These are phyloP conservation scores for Megathymus violae DNA, from an alignment of 1,140 invertebrate genomes.

Conservation along the genomic window DNA sequence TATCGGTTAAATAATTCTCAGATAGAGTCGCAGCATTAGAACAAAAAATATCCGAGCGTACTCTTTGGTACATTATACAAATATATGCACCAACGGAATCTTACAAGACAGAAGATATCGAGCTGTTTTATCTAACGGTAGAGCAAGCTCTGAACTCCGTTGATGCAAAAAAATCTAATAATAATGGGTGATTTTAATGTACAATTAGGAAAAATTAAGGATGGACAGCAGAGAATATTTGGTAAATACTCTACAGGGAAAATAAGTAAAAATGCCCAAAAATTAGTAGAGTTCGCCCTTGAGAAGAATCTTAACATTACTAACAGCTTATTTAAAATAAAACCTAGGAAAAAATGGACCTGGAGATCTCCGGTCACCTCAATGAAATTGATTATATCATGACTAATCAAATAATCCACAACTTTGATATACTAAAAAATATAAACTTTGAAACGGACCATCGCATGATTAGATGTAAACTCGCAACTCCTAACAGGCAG, in stretches of 20 bases:
- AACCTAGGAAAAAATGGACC: not conserved
- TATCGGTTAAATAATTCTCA: slow-evolving; percentile 29
- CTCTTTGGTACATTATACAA: slow-evolving; percentile 27
- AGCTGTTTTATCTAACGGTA: slow-evolving; percentile 22
- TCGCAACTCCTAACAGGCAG: not conserved
- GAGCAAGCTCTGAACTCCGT: slow-evolving; percentile 13
- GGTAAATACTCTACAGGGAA: not conserved
- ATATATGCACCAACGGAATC: slow-evolving; percentile 35
- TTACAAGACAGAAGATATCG: slow-evolving; percentile 20
- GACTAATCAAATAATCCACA: not conserved
- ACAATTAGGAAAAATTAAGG: not conserved
- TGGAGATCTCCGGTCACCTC: not conserved
- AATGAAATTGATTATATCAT: not conserved
- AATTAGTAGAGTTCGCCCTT: not conserved
- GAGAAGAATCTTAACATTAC: not conserved
- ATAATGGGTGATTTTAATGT: slow-evolving; percentile 16
- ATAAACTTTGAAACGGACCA: not conserved
- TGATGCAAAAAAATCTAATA: slow-evolving; percentile 19
- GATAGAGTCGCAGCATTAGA: slow-evolving; percentile 35
- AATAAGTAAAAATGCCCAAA: not conserved
- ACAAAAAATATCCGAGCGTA: slow-evolving; percentile 17
- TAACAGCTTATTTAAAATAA: not conserved
- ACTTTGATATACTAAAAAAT: not conserved
- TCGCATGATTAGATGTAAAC: not conserved
- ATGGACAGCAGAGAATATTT: not conserved